Conservation (phyloP, 2,888 invertebrate species). For the Lottia gigantea region DNA sequence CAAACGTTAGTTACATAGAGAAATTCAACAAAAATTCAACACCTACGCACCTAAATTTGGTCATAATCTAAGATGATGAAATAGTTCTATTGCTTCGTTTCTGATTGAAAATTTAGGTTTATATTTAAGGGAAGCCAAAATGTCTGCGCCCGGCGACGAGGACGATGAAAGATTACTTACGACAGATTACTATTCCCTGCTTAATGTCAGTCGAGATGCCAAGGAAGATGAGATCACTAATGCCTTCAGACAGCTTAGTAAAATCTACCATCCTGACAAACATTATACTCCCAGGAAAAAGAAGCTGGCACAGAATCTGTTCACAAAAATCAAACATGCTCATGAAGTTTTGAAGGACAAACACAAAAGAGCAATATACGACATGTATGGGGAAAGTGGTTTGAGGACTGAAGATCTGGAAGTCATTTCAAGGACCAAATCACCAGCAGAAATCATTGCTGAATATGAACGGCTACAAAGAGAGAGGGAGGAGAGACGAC, state of each 20-base stretch:
- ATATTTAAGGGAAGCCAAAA: conserved; percentile 25
- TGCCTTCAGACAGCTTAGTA: conserved; percentile 90
- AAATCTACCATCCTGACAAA: conserved; percentile 97
- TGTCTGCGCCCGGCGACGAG: conserved; percentile 50
- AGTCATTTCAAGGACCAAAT: conserved; percentile 88
- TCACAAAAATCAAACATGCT: conserved; percentile 84
- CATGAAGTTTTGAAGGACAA: conserved; percentile 95
- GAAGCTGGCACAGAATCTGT: conserved; percentile 87
- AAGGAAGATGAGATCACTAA: conserved; percentile 90
- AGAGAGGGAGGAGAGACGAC: conserved; percentile 82
- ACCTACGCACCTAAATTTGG: no score
- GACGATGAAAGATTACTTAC: conserved; percentile 46
- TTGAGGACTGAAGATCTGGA: conserved; percentile 96
- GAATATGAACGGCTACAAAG: conserved; percentile 86
- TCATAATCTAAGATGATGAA: no score
- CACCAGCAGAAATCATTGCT: conserved; percentile 94
- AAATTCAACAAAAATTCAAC: no score
- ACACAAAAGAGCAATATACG: conserved; percentile 94
- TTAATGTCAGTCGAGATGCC: conserved; percentile 71
- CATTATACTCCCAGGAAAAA: conserved; percentile 84
- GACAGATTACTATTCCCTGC: conserved; percentile 52
- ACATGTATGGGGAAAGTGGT: conserved; percentile 88
- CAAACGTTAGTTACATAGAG: no score
- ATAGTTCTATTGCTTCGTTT: no score
- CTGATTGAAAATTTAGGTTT: no score